Conservation (phyloP, 2,888 invertebrate genomes). For the Azorinus chamasolen region DNA sequence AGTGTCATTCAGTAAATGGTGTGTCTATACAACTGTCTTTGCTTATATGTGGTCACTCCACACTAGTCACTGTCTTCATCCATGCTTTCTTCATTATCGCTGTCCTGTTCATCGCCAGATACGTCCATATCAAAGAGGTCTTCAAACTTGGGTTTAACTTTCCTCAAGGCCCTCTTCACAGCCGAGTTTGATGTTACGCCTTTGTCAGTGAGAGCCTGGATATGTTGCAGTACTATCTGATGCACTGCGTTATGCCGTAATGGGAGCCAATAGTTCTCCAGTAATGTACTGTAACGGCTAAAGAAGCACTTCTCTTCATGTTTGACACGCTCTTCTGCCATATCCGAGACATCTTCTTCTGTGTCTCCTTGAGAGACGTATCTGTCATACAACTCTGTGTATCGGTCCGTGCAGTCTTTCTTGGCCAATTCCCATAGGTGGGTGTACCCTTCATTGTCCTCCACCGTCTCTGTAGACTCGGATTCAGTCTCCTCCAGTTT, state of each 20-base stretch:
- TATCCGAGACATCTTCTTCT: constrained; percentile 24
- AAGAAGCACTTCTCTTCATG: constrained; percentile 29
- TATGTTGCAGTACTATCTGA: constrained; percentile 6
- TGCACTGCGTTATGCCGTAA: constrained; percentile 13
- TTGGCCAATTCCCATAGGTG: constrained; percentile 21
- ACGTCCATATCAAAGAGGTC: constrained; percentile 23
- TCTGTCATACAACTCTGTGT: constrained; percentile 34
- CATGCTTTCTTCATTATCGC: too few species aligned
- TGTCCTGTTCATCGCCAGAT: constrained; percentile 9
- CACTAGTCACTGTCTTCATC: constrained; percentile 5
- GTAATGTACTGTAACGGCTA: constrained; percentile 11
- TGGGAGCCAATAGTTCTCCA: constrained; percentile 27
- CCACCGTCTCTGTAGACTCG: constrained; percentile 17
- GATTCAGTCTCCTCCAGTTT: constrained; percentile 4
- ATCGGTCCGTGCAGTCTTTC: constrained; percentile 5
- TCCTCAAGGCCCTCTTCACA: constrained; percentile 4
- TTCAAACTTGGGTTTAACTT: background rate
- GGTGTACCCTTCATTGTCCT: constrained; percentile 28
- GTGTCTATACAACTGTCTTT: background rate
- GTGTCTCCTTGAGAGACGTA: constrained; percentile 22
- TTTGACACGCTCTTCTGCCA: constrained; percentile 24
- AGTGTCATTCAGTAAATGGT: constrained; percentile 11
- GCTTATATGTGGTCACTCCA: constrained; percentile 4
- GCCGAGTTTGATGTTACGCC: background rate
- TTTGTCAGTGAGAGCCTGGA: constrained; percentile 2